These are phyloP conservation scores for Steatocranus sp. DNA, from an alignment of 2,797 vertebrate genomes.

Conservation along the genomic window DNA sequence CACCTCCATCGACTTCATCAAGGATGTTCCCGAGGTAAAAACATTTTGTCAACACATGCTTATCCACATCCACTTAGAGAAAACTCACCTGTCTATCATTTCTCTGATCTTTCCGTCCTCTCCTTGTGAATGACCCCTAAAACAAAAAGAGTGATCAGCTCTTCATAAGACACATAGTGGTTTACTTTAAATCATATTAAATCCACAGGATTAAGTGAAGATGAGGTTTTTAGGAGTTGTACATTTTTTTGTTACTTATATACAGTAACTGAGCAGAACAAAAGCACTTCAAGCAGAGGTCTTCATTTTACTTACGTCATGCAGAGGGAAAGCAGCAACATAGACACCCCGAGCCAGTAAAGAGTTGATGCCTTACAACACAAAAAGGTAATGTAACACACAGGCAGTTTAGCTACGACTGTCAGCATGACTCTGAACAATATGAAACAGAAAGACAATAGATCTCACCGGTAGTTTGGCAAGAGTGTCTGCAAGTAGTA, in stretches of 20 bases:
- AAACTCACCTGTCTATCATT: conserved; percentile 91
- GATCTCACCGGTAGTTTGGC: conserved; percentile 69
- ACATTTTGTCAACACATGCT: not conserved
- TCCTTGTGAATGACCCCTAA: conserved; percentile 88
- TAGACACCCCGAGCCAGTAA: conserved; percentile 92
- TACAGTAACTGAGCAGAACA: not conserved
- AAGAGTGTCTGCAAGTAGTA: conserved; percentile 58
- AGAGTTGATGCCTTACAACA: conserved; percentile 84
- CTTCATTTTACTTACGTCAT: conserved; percentile 83
- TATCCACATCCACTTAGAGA: not conserved
- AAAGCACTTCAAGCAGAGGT: not conserved
- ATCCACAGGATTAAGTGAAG: not conserved
- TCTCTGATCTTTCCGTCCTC: conserved; percentile 75
- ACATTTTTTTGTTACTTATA: not conserved
- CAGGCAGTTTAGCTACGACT: not conserved
- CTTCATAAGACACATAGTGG: not conserved
- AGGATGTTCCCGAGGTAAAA: not conserved
- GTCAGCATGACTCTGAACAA: not conserved
- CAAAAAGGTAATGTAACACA: not conserved
- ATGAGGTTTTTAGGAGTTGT: not conserved
- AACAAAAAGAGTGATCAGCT: not conserved
- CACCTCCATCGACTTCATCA: not conserved
- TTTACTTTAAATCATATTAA: not conserved
- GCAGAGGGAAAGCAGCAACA: conserved; percentile 90
- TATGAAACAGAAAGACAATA: not conserved